phyloP scores from a whole-genome alignment of 1,140 invertebrate genomes.

The Octopus sinensis region DNA sequence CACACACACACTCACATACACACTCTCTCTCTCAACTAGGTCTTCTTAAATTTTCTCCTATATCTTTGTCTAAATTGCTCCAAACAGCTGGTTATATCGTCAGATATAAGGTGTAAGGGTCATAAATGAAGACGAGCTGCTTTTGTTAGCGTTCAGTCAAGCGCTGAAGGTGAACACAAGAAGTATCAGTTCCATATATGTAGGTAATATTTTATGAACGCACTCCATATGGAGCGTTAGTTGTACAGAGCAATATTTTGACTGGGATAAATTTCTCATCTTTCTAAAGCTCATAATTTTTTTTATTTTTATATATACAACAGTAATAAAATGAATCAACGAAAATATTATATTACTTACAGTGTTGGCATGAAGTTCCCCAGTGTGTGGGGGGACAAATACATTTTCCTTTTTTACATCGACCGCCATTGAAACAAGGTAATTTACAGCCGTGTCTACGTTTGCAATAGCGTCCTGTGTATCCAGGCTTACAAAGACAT shows the following conservation, averaged over 20 bases:
- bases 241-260: neutral
- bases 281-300: neutral
- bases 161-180: neutral
- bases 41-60: too few relatives aligned
- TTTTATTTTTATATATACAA: neutral
- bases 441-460: constrained; percentile 36
- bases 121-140: too few relatives aligned
- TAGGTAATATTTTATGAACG: neutral
- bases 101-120: too few relatives aligned
- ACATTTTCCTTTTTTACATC: constrained; percentile 44
- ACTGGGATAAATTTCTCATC: neutral
- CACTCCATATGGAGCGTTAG: neutral
- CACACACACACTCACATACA: too few relatives aligned
- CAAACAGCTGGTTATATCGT: too few relatives aligned
- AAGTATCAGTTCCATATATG: neutral
- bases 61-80: too few relatives aligned
- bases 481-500: constrained; percentile 50
- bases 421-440: constrained; percentile 46
- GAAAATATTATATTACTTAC: constrained; percentile 34
- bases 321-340: neutral
- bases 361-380: constrained; percentile 43
- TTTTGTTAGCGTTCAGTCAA: too few relatives aligned
- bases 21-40: too few relatives aligned
- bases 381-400: constrained; percentile 41
- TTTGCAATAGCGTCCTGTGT: constrained; percentile 44